A percentile compares a stretch with the other conserved stretches of the same genome.
phyloP scores from a whole-genome alignment of 1,140 invertebrate genomes.

The Achatina immaculata region DNA sequence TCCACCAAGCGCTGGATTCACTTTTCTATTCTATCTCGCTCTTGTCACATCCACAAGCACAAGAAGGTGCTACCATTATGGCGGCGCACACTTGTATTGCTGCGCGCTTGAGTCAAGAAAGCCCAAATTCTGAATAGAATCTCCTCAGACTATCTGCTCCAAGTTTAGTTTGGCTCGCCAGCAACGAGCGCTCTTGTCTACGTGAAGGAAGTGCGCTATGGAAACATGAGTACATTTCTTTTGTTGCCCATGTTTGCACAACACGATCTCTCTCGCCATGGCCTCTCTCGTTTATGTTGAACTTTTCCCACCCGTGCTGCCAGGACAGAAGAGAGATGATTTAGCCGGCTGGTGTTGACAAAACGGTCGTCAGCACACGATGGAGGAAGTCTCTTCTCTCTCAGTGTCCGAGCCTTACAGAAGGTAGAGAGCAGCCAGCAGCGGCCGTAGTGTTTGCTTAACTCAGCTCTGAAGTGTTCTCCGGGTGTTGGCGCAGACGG shows the following conservation, averaged over 20 bases:
- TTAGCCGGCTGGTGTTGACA: slow-evolving; percentile 1
- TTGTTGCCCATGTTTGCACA: not conserved
- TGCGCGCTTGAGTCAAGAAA: not conserved
- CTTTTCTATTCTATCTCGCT: not conserved
- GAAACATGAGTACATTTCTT: slow-evolving; percentile 15
- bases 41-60: slow-evolving; percentile 5
- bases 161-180: slow-evolving; percentile 2
- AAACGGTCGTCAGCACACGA: not conserved
- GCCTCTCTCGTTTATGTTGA: not conserved
- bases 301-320: not conserved
- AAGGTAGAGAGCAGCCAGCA: not conserved
- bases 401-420: not conserved
- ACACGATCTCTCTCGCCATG: not conserved
- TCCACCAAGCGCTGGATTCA: not conserved
- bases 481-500: not conserved
- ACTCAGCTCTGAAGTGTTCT: not conserved
- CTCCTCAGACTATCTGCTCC: not conserved
- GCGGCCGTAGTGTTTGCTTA: not conserved
- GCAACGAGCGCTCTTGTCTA: not conserved
- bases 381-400: not conserved
- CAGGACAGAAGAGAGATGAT: not conserved
- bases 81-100: not conserved
- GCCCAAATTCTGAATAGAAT: not conserved
- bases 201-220: slow-evolving; percentile 7
- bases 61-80: not conserved